A percentile compares a stretch with the other conserved stretches of the same genome.
Conservation (phyloP, 2,888 invertebrate species). For the Spatulosminthurus flaviceps region DNA sequence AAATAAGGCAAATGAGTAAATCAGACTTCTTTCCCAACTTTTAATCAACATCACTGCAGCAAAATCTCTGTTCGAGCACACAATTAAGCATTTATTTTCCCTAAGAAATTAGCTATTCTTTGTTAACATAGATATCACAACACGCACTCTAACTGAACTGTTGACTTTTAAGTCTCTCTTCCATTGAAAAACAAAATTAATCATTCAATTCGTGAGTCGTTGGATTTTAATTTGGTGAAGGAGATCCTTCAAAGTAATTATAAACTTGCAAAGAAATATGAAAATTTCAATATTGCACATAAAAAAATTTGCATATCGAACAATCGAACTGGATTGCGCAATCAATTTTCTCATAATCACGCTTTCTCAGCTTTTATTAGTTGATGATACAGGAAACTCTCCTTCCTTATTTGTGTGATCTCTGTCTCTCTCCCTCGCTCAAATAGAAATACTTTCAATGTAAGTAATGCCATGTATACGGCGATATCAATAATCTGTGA, state of each 20-base stretch:
- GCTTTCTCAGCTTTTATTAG: neutral
- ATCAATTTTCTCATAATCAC: neutral
- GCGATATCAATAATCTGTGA: conserved; percentile 6
- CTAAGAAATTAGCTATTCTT: too few relatives aligned
- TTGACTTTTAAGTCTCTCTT: too few relatives aligned
- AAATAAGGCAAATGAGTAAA: neutral
- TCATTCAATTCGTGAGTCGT: too few relatives aligned
- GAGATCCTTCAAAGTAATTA: too few relatives aligned
- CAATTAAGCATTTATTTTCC: too few relatives aligned
- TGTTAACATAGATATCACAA: too few relatives aligned
- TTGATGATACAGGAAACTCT: neutral
- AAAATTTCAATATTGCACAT: neutral
- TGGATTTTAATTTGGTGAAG: too few relatives aligned
- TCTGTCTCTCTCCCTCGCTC: too few relatives aligned
- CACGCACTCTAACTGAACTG: too few relatives aligned
- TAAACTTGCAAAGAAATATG: neutral
- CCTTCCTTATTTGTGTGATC: neutral
- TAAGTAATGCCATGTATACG: neutral
- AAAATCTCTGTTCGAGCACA: too few relatives aligned
- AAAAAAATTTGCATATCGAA: neutral
- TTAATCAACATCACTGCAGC: neutral
- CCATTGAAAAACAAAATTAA: too few relatives aligned
- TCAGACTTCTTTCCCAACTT: neutral
- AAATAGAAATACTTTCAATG: neutral
- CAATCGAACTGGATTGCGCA: neutral